Evolutionary conservation across 2,888 invertebrate genomes (phyloP), one percentile per base, ranked within the genome.

Genomic region (Venusia cambrica): DNA sequence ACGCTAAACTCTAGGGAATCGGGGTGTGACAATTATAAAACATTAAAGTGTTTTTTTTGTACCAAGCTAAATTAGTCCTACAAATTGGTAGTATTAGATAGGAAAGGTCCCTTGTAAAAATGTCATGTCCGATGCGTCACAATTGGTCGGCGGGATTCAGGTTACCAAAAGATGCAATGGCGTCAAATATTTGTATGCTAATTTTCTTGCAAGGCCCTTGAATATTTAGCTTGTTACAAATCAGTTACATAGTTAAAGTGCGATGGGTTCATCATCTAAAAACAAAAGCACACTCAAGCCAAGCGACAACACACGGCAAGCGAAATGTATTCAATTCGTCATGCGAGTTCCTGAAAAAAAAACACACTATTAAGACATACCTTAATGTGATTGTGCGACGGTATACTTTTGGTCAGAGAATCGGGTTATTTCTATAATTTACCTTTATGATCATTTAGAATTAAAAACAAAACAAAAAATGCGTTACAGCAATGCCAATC

Each of bases 1-100:
- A 76, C 61, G 68, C 80, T 73, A 78, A 72, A 69, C 60, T 68
- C 72, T 70, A 69, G 63, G 69, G 62, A 45, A 42, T 45, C 38
- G 49, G 51, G 51, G 45, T 29, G 57, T 52, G 51, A 36, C 21
- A 19, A 5, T 29, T 24, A 35, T 46, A 45, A 51, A 57, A 48
- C 33, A 36, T 30, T 39, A 45, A 39, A 41, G 25, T 45, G 41
- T 34, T 38, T 42, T 47, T 16, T 52, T 68, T 62, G 68, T 60
- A 65, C 67, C 63, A 66, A 37, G 31, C 29, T 28, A 4, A 31
- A 26, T 27, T n/a, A n/a, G n/a, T 17, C 19, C 3, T 18, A 5
- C n/a, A 27, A 12, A 28, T n/a, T 9, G 5, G n/a, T 18, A 6
- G 5, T 18, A 11, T 16, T 16, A 8, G 10, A 25, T 45, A 39